phyloP scores from a whole-genome alignment of 35 echinoderm and acorn worm species.

The Antedon bifida region DNA sequence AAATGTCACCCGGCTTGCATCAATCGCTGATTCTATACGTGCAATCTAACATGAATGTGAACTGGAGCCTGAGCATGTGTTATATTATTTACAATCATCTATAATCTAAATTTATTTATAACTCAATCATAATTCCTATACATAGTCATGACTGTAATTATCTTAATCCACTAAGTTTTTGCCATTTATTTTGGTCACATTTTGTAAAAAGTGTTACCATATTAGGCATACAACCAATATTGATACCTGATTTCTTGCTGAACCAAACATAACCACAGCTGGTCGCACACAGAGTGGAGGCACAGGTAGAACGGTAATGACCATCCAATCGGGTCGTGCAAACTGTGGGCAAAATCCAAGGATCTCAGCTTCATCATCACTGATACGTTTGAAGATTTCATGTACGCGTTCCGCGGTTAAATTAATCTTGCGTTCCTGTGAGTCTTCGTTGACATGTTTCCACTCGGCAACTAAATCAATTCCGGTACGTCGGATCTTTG shows the following conservation, averaged over 20 bases:
- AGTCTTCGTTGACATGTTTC: conserved; percentile 92
- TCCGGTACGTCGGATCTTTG: conserved; percentile 57
- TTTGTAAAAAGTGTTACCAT: no score
- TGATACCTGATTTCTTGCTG: conserved; percentile 84
- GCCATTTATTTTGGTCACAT: no score
- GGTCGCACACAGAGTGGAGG: conserved; percentile 87
- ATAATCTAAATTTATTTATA: neutral
- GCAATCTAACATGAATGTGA: no score
- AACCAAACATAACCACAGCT: conserved; percentile 83
- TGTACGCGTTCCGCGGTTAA: conserved; percentile 75
- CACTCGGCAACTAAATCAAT: conserved; percentile 78
- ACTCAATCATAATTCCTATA: no score
- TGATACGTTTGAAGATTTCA: conserved; percentile 85
- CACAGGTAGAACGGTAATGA: conserved; percentile 77
- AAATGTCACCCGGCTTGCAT: no score
- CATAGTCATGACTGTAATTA: no score
- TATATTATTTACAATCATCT: neutral
- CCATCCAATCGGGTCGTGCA: conserved; percentile 90
- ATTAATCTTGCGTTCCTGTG: conserved; percentile 82
- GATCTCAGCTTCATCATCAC: conserved; percentile 63
- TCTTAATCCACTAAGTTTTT: no score
- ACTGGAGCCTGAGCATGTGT: no score
- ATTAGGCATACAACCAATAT: neutral
- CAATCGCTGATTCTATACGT: no score
- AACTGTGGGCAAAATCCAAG: conserved; percentile 82